Percentiles rank a stretch among this genome's conserved stretches.
These are phyloP conservation scores for Sebastes vulpes DNA, from an alignment of 2,797 vertebrate species.

Conservation along the genomic window DNA sequence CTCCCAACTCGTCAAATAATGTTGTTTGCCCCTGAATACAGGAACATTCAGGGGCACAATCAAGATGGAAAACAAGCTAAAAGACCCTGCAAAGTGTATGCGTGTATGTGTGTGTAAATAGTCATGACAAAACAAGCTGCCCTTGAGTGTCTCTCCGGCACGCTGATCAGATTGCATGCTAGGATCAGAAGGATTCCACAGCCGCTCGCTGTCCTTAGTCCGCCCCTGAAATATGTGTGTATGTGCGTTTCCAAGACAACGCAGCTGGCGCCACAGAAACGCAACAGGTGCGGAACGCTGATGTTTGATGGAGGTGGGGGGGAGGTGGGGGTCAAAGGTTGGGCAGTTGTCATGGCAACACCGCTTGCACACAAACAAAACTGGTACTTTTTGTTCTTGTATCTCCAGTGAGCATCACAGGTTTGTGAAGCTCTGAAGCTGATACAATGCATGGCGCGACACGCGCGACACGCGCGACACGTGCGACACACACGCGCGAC, in stretches of 20 bases:
- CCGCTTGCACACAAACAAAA: constrained; percentile 66
- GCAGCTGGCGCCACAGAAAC: constrained; percentile 53
- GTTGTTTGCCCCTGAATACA: neutral
- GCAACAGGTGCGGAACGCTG: constrained; percentile 73
- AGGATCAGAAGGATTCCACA: constrained; percentile 73
- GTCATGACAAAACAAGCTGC: constrained; percentile 56
- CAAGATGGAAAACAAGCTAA: neutral
- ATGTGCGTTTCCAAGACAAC: constrained; percentile 70
- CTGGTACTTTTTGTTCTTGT: constrained; percentile 46
- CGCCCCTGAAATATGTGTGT: constrained; percentile 49
- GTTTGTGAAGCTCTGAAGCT: constrained; percentile 21
- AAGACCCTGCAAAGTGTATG: neutral
- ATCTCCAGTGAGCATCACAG: constrained; percentile 46
- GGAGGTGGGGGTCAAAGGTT: constrained; percentile 62
- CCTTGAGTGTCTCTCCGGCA: constrained; percentile 54
- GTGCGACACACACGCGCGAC: no score
- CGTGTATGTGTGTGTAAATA: neutral
- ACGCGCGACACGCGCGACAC: neutral
- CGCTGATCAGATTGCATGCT: constrained; percentile 60
- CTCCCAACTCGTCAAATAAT: no score
- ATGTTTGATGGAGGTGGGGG: constrained; percentile 48
- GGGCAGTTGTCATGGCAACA: constrained; percentile 73
- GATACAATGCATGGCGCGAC: constrained; percentile 8
- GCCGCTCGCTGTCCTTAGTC: constrained; percentile 57
- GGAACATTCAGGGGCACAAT: neutral